Evolutionary conservation across 2,113 vertebrate species (phyloP).

Genomic region (Microcebus ravelobensis): DNA sequence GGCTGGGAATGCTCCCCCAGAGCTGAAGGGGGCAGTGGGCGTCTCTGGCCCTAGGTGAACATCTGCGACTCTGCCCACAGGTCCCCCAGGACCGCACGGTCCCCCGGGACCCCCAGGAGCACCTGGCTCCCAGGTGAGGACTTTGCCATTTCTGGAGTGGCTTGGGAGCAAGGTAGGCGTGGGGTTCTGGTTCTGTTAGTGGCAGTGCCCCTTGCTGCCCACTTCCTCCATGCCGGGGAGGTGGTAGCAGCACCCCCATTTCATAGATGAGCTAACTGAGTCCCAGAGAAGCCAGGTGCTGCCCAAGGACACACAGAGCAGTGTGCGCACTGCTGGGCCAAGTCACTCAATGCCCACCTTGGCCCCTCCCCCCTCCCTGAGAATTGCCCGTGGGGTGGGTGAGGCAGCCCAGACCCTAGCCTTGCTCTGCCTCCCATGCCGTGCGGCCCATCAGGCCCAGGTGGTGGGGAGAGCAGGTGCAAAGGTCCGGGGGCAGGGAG

Average conservation of each 20-base stretch:
- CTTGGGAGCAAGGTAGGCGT: accelerated
- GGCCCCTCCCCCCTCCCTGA: background rate
- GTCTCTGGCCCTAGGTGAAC: background rate
- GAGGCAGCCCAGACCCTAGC: background rate
- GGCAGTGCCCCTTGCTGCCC: background rate
- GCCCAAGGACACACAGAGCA: background rate
- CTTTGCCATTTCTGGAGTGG: background rate
- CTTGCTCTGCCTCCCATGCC: background rate
- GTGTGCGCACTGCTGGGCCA: background rate
- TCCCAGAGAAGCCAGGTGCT: background rate
- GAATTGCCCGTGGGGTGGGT: background rate
- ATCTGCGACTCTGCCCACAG: slow-evolving; percentile 69
- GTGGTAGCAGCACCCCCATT: background rate
- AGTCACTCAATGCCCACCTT: background rate
- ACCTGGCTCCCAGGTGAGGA: slow-evolving; percentile 90
- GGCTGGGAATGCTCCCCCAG: background rate
- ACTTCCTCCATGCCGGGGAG: background rate
- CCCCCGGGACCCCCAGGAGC: slow-evolving; percentile 87
- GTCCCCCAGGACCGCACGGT: slow-evolving; percentile 90
- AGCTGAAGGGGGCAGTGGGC: too few species aligned
- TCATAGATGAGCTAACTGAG: background rate
- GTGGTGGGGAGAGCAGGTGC: accelerated
- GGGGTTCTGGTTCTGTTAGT: background rate
- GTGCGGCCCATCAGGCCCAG: background rate
- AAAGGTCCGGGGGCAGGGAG: background rate